Conservation (phyloP, 2,797 vertebrate genomes). For the Bovichtus diacanthus region DNA sequence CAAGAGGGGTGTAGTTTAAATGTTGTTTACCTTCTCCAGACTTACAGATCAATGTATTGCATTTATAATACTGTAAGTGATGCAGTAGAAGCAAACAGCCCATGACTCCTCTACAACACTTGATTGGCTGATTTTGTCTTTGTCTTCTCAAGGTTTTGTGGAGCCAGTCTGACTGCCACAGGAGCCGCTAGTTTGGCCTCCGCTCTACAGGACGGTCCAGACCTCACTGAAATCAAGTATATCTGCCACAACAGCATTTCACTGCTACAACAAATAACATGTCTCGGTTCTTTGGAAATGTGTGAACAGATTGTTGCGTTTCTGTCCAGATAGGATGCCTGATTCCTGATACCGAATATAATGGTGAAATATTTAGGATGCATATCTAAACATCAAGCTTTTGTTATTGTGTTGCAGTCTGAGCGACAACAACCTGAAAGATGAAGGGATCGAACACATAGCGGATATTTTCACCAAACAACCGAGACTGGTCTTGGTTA, state of each 20-base stretch:
- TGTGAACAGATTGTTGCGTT: background rate
- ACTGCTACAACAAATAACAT: background rate
- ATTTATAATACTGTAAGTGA: background rate
- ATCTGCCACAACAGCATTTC: too few species aligned
- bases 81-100: background rate
- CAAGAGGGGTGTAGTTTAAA: background rate
- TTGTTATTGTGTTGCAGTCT: slow-evolving; percentile 79
- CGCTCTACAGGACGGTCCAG: slow-evolving; percentile 82
- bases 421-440: slow-evolving; percentile 87
- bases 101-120: background rate
- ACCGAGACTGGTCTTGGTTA: slow-evolving; percentile 80
- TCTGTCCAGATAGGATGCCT: background rate
- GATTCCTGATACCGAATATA: background rate
- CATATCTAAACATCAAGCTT: background rate
- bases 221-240: slow-evolving; percentile 90
- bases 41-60: background rate
- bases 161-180: slow-evolving; percentile 82
- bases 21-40: background rate
- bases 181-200: slow-evolving; percentile 84
- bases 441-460: slow-evolving; percentile 77
- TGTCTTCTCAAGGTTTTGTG: slow-evolving; percentile 82
- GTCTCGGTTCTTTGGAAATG: background rate
- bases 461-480: slow-evolving; percentile 78
- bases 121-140: slow-evolving; percentile 2
- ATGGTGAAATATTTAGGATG: background rate